phyloP scores from a whole-genome alignment of 2,113 vertebrate genomes.

The Tamias sibiricus region DNA sequence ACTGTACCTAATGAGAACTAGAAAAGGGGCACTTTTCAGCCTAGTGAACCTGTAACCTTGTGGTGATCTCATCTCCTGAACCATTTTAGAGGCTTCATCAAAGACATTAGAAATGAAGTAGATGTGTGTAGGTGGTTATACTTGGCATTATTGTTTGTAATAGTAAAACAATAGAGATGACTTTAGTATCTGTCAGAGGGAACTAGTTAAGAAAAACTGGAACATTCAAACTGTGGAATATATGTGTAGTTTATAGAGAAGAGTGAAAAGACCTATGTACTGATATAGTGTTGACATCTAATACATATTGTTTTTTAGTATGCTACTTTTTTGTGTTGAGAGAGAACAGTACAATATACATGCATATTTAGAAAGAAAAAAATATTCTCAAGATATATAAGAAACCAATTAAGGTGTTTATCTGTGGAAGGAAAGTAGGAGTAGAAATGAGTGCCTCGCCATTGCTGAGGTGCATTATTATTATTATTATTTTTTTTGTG shows the following conservation, averaged over 20 bases:
- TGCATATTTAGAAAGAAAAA: conserved; percentile 1
- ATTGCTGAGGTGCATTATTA: too few species aligned
- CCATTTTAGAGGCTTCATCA: not conserved
- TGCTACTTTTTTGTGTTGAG: not conserved
- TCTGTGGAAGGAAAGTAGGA: not conserved
- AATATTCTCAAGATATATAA: conserved; percentile 20
- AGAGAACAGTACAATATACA: not conserved
- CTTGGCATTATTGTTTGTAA: conserved; percentile 33
- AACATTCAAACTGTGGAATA: not conserved
- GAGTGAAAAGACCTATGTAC: not conserved
- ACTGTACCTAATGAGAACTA: not conserved
- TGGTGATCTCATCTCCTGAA: not conserved
- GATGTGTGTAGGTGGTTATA: not conserved
- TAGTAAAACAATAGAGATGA: not conserved
- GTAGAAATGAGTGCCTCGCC: not conserved
- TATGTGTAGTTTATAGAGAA: not conserved
- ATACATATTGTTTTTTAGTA: conserved; percentile 2
- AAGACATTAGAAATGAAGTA: not conserved
- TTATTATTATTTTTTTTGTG: too few species aligned
- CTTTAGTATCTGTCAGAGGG: not conserved
- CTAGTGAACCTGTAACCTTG: not conserved
- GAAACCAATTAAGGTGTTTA: conserved; percentile 25
- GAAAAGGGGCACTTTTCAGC: not conserved
- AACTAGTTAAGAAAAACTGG: conserved; percentile 1
- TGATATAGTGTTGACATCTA: not conserved